Conservation (phyloP, 2,797 vertebrate genomes). For the Centroberyx gerrardi region DNA sequence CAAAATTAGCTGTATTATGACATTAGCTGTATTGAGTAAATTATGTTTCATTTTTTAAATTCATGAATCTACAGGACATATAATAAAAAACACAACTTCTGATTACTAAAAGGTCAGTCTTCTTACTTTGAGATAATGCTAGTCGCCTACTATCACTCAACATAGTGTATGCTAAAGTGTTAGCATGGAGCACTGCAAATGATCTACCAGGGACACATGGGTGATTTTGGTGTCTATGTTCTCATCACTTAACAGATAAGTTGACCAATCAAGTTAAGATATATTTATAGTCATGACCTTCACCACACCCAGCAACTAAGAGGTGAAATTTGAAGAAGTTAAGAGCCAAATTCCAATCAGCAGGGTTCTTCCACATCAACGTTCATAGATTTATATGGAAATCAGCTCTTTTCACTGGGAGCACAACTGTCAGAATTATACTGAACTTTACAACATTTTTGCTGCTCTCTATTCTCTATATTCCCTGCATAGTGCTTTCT, state of each 20-base stretch:
- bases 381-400: background rate
- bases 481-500: background rate
- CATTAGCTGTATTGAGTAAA: too few species aligned
- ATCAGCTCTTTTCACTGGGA: background rate
- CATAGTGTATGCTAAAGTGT: background rate
- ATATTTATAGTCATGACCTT: background rate
- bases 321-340: background rate
- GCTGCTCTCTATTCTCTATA: background rate
- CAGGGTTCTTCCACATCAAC: background rate
- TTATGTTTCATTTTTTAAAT: too few species aligned
- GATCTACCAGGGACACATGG: too few species aligned
- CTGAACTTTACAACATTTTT: background rate
- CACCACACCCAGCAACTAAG: constrained; percentile 13
- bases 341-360: constrained; percentile 28
- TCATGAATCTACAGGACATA: too few species aligned
- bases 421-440: background rate
- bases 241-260: background rate
- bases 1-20: too few species aligned
- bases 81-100: too few species aligned
- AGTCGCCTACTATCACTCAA: too few species aligned
- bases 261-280: background rate
- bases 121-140: too few species aligned
- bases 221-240: too few species aligned
- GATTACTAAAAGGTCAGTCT: too few species aligned
- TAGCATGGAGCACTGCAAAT: background rate